Evolutionary conservation across 2,113 vertebrate genomes (phyloP), one percentile per base, ranked within the genome.

Genomic region (Boulengeromyrus knoepffleri): DNA sequence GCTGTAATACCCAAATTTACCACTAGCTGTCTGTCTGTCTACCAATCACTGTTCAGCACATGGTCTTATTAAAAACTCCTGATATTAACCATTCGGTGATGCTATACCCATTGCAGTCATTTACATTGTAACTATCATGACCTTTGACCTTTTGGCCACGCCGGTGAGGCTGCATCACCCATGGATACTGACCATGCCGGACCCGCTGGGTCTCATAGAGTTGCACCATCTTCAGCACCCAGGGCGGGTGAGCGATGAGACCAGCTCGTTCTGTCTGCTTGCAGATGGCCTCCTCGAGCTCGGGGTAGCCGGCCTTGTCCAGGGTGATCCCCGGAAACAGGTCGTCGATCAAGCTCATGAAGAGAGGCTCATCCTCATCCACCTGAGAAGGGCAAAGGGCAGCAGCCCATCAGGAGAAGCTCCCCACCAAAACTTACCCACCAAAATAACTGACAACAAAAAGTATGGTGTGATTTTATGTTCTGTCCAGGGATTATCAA

Each of bases 161-260:
- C 5, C 36, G 5, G 74, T 17, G 31, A 80, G 36, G n/a, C 8
- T 53, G 49, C 21, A 52, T 31, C 46, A 52, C 5, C 24, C n/a
- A n/a, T 36, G 49, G 49, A 42, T 27, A 89, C 88, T 89, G 52
- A 97, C 97, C 97, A 45, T 97, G 97, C 92, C 97, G 95, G 90
- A 97, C 97, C 90, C 10, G 93, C 62, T 97, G 97, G 0, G 97
- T 97, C 95, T 97, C 97, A 6, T 97, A 97, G 19, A 97, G 95
- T 88, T 97, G 97, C 89, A 97, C 95, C 91, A 97, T 94, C 92
- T 97, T 97, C 91, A 97, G 96, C 92, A 95, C 95, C 97, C 97
- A 97, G 1, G 96, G 96, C 0, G 94, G 94, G 88, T 97, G 97
- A 92, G 94, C 90, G 92, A 97, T 96, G 93, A 97, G 95, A 1